phyloP scores from a whole-genome alignment of 2,113 vertebrate genomes.

The Alosa alosa region DNA sequence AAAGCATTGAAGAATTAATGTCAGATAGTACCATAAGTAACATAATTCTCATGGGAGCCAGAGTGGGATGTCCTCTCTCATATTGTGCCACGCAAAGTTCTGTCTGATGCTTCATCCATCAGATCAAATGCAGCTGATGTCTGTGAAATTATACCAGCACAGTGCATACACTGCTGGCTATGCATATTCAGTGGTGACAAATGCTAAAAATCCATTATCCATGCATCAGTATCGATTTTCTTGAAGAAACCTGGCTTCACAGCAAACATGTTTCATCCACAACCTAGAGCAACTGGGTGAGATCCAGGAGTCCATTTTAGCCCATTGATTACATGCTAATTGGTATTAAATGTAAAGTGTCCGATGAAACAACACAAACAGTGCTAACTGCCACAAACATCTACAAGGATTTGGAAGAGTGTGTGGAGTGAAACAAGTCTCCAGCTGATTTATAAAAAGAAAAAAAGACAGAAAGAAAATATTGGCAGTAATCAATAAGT shows the following conservation, averaged over 20 bases:
- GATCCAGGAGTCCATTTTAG: neutral
- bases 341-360: neutral
- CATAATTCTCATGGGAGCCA: neutral
- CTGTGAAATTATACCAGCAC: too few species aligned
- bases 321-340: constrained; percentile 10
- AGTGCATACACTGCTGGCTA: neutral
- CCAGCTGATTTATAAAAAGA: neutral
- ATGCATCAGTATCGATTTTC: neutral
- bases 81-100: neutral
- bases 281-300: neutral
- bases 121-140: too few species aligned
- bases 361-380: neutral
- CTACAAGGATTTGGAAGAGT: neutral
- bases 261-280: neutral
- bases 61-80: neutral
- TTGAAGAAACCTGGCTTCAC: neutral
- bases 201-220: neutral
- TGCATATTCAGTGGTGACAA: neutral
- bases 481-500: too few species aligned
- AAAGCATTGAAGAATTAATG: neutral
- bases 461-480: neutral
- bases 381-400: neutral
- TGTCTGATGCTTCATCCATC: neutral
- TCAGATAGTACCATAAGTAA: neutral
- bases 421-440: neutral